Evolutionary conservation across 1,140 invertebrate species (phyloP).

Genomic region (Lanistes nyassanus): DNA sequence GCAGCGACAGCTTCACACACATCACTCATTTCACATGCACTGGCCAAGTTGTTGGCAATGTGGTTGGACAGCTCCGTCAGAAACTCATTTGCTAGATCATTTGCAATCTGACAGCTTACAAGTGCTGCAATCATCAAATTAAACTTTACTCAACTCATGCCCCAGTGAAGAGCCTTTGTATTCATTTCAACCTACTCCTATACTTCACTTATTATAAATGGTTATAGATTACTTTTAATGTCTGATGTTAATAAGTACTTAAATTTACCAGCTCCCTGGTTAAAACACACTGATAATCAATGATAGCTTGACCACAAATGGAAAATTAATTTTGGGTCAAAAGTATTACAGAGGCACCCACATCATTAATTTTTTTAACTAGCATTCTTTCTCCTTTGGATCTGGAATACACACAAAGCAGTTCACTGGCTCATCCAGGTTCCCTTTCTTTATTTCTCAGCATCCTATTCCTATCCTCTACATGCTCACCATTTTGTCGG

Average conservation of each 20-base stretch:
- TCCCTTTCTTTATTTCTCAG: neutral
- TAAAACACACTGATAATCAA: too few species aligned
- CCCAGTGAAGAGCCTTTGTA: too few species aligned
- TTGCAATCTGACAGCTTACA: slow-evolving; percentile 49
- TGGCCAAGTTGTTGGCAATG: slow-evolving; percentile 55
- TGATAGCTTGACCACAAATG: too few species aligned
- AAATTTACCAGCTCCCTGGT: slow-evolving; percentile 29
- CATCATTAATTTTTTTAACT: too few species aligned
- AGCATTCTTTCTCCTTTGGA: neutral
- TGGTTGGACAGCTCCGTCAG: slow-evolving; percentile 59
- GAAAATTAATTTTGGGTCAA: too few species aligned
- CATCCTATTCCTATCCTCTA: neutral
- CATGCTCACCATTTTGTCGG: slow-evolving; percentile 30
- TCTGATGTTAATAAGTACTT: neutral
- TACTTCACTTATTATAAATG: slow-evolving; percentile 11
- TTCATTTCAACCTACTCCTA: too few species aligned
- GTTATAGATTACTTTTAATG: neutral
- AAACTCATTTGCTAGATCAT: slow-evolving; percentile 59
- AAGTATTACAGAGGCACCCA: too few species aligned
- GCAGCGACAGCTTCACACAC: slow-evolving; percentile 26
- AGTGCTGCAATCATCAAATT: slow-evolving; percentile 16
- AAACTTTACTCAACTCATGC: neutral
- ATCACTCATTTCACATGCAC: slow-evolving; percentile 37
- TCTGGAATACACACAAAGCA: neutral
- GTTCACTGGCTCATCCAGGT: slow-evolving; percentile 17